Evolutionary conservation across 2,888 invertebrate genomes (phyloP), one percentile per base, ranked within the genome.

Genomic region (Escarpia spicata): DNA sequence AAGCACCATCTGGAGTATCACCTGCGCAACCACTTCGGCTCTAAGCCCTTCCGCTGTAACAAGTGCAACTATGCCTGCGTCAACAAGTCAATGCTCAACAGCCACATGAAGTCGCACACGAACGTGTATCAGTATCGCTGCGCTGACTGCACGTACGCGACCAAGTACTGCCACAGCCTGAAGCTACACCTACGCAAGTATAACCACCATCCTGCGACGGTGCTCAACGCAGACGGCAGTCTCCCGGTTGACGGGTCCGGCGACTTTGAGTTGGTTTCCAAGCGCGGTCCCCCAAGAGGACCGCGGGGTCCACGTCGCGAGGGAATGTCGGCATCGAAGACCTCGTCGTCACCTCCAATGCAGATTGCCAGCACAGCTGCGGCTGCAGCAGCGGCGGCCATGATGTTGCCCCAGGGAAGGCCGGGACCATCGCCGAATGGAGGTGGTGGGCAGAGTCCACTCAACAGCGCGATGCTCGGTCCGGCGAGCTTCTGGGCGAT

Each of bases 1-100:
- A 99, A 99, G 96, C 99, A 99, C 96, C 99, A 99, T 95, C 97
- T 99, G 93, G 99, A 99, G 96, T 99, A 99, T 95, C 99, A 96
- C 93, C 97, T 99, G 96, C 97, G 98, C 91, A 99, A 99, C 96
- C 99, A 99, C 96, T 97, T 98, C 95, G 99, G 99, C 90, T 98
- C 98, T 0, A 99, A 99, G 96, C 99, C 99, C 1, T 99, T 98
- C 97, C 98, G 98, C 96, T 99, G 99, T 96, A 97, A 97, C 94
- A 98, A 98, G 95, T 99, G 99, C 96, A 96, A 96, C 94, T 96
- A 96, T 94, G 95, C 96, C 15, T 96, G 96, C 93, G 96, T 96
- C 43, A 96, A 96, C 95, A 96, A 96, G 96, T 99, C 99, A 0
- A 99, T 99, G 99, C 97, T 99, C 92, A 99, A 99, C 97, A 99